phyloP scores from a whole-genome alignment of 2,888 invertebrate species.

The Mellilla xanthometata region DNA sequence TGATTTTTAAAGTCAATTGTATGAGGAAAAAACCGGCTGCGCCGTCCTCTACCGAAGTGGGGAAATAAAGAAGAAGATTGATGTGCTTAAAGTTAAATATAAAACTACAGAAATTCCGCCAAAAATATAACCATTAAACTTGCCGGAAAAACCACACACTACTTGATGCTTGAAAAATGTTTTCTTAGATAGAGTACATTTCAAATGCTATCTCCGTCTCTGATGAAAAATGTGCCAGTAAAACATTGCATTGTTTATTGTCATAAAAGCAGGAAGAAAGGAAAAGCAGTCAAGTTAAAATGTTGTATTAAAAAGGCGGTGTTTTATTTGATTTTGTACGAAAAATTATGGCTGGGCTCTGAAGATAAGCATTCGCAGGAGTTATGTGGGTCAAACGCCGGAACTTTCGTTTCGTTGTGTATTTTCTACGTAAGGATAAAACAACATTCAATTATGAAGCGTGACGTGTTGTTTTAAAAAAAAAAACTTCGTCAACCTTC shows the following conservation, averaged over 20 bases:
- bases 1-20: no score
- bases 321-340: constrained; percentile 18
- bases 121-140: background rate
- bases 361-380: background rate
- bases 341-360: constrained; percentile 4
- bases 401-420: constrained; percentile 1
- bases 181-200: constrained; percentile 19
- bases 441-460: no score
- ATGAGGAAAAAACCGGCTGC: no score
- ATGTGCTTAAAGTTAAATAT: no score
- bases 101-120: no score
- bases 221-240: constrained; percentile 20
- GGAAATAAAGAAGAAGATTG: no score
- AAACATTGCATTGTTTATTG: constrained; percentile 23
- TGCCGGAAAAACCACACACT: background rate
- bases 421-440: background rate
- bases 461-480: no score
- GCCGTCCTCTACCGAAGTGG: no score
- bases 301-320: constrained; percentile 5
- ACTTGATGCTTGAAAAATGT: constrained; percentile 16
- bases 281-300: constrained; percentile 7
- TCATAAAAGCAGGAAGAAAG: constrained; percentile 8
- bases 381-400: constrained; percentile 4
- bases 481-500: no score
- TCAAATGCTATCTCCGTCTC: constrained; percentile 17